Conservation (phyloP, 2,113 vertebrate genomes). For the Pachyramphus minor region DNA sequence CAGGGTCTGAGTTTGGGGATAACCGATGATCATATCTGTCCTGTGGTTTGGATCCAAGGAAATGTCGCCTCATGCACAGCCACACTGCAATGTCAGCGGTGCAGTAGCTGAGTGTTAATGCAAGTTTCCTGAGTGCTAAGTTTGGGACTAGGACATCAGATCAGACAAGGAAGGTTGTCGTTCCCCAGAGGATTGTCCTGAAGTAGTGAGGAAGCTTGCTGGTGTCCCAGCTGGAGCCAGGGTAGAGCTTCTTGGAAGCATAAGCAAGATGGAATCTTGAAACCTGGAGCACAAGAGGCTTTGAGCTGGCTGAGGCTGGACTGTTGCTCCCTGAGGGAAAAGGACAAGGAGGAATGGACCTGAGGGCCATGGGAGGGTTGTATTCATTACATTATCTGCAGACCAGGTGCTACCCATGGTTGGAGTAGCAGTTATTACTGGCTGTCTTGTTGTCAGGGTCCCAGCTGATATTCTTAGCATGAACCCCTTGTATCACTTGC, state of each 20-base stretch:
- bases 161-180: background rate
- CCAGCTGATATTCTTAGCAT: background rate
- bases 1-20: background rate
- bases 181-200: background rate
- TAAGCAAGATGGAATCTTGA: background rate
- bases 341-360: background rate
- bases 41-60: background rate
- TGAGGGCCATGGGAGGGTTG: background rate
- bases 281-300: background rate
- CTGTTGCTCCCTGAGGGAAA: background rate
- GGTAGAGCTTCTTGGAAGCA: background rate
- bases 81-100: fast-evolving
- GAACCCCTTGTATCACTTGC: background rate
- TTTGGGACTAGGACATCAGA: background rate
- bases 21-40: background rate
- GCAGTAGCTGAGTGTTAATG: background rate
- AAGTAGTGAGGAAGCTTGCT: background rate
- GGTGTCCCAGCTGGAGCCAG: background rate
- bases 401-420: background rate
- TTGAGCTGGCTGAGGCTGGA: background rate
- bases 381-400: background rate
- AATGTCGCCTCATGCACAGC: background rate
- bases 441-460: no score
- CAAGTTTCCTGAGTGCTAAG: background rate
- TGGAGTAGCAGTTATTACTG: background rate